Evolutionary conservation across 2,888 invertebrate species (phyloP).

Genomic region (Bruchidius siliquastri): DNA sequence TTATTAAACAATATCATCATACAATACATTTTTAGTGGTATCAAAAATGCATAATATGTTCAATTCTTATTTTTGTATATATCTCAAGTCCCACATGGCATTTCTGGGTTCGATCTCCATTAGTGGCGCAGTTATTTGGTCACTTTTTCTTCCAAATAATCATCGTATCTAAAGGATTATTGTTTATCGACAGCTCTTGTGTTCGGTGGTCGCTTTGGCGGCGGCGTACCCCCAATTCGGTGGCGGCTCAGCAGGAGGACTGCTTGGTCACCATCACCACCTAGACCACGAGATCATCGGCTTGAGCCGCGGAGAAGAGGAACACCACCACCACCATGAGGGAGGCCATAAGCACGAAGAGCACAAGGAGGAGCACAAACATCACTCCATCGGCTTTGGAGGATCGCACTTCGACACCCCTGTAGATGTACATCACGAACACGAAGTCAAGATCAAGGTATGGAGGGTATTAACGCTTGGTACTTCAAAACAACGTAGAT

Average conservation of each 20-base stretch:
- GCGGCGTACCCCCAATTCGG: constrained; percentile 24
- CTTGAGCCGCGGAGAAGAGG: constrained; percentile 28
- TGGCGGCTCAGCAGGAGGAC: constrained; percentile 28
- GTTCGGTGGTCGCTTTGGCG: constrained; percentile 15
- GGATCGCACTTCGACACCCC: constrained; percentile 35
- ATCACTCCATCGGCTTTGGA: constrained; percentile 24
- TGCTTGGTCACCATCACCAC: constrained; percentile 24
- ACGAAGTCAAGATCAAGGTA: constrained; percentile 37
- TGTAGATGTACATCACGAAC: constrained; percentile 36
- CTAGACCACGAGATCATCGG: constrained; percentile 26
- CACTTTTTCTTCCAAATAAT: too few species aligned
- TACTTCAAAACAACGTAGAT: too few species aligned
- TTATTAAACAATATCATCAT: too few species aligned
- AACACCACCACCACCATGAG: constrained; percentile 10
- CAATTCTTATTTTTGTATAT: too few species aligned
- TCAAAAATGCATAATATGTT: too few species aligned
- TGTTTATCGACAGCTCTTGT: constrained; percentile 18
- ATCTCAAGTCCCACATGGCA: too few species aligned
- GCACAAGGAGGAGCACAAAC: constrained; percentile 9
- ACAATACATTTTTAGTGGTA: too few species aligned
- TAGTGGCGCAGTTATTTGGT: too few species aligned
- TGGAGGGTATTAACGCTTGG: neutral
- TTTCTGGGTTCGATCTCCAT: too few species aligned
- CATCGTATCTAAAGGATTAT: too few species aligned
- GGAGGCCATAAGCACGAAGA: neutral